Base-by-base conservation (phyloP, 1,140 invertebrate genomes). In the Solenopsis fugax region DNA sequence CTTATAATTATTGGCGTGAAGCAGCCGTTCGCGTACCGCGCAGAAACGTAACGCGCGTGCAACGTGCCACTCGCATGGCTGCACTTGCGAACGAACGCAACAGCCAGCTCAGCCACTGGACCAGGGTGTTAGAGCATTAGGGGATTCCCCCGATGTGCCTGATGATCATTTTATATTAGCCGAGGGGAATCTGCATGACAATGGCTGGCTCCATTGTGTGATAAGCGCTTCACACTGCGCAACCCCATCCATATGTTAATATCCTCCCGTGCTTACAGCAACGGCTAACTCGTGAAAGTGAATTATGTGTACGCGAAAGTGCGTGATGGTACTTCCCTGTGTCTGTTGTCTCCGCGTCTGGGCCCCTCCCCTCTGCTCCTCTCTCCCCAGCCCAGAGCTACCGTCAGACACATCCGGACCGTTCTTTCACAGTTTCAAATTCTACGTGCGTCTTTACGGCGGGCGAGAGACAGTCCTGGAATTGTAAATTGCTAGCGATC, bases 101-200 rank as follows among this genome's bases (percentile, higher is more conserved):
- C 78, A 88, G 90, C 88, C 78, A 88, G 90, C 88, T 89, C 89
- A 65, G 76, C 87, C 85, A 75, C 72, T 69, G 87, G 69, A 87
- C 87, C 81, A 80, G 67, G 89, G 91, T 89, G 89, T 90, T 91
- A 90, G 87, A 90, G 89, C 91, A 90, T 92, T 91, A 89, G 89
- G 91, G 91, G 91, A 92, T 92, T 92, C 88, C 90, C 90, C 80
- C 91, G 89, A 91, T 92, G 90, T 90, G 91, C 89, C 91, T 91
- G 91, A 92, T 92, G 91, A 92, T 92, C 91, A 92, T 91, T 92
- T 92, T 92, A 92, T 92, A 92, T 92, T 92, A 92, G 91, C 91
- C 91, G 77, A 92, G 91, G 91, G 91, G 89, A 92, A 92, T 92
- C 91, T 92, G 91, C 91, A 92, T 92, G 88, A 92, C 91, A 92